Percentiles rank a stretch among this genome's conserved stretches.
Conservation (phyloP, 2,888 invertebrate genomes). For the Slavum lentiscoides region DNA sequence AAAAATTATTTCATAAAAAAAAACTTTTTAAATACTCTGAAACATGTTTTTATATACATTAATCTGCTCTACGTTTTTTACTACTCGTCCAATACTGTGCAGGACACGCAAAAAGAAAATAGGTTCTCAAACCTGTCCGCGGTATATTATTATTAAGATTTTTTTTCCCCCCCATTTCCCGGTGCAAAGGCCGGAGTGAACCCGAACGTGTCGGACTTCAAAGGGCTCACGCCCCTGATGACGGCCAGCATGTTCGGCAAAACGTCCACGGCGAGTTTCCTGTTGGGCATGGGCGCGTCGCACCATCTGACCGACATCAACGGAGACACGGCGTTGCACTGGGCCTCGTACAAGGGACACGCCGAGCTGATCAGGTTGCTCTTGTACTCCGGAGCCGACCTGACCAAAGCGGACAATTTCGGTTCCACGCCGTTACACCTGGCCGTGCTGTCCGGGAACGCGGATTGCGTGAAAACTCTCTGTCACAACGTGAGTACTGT, state of each 20-base stretch:
- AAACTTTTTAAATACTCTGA: too few species aligned
- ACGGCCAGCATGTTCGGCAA: slow-evolving; percentile 92
- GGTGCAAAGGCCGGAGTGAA: slow-evolving; percentile 78
- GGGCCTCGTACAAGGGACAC: slow-evolving; percentile 93
- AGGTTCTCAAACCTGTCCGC: too few species aligned
- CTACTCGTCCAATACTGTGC: too few species aligned
- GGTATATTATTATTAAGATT: background rate
- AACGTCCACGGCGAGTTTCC: slow-evolving; percentile 85
- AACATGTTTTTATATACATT: too few species aligned
- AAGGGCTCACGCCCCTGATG: slow-evolving; percentile 85
- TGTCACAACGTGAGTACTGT: slow-evolving; percentile 74
- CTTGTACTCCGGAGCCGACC: slow-evolving; percentile 87
- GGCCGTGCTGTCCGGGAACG: slow-evolving; percentile 85
- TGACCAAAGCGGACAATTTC: slow-evolving; percentile 88
- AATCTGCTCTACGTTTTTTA: too few species aligned
- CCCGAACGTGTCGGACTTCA: slow-evolving; percentile 84
- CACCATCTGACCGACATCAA: slow-evolving; percentile 87
- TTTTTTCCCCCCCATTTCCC: slow-evolving; percentile 57
- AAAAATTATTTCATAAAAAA: too few species aligned
- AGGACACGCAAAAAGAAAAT: too few species aligned
- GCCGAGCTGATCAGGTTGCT: slow-evolving; percentile 83
- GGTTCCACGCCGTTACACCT: slow-evolving; percentile 89
- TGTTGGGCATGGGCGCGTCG: slow-evolving; percentile 86
- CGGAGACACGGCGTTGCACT: slow-evolving; percentile 89
- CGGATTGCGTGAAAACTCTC: slow-evolving; percentile 81